Percentiles rank a stretch among this genome's conserved stretches.
Evolutionary conservation across 2,113 vertebrate genomes (phyloP).

Genomic region (Gymnarchus niloticus): DNA sequence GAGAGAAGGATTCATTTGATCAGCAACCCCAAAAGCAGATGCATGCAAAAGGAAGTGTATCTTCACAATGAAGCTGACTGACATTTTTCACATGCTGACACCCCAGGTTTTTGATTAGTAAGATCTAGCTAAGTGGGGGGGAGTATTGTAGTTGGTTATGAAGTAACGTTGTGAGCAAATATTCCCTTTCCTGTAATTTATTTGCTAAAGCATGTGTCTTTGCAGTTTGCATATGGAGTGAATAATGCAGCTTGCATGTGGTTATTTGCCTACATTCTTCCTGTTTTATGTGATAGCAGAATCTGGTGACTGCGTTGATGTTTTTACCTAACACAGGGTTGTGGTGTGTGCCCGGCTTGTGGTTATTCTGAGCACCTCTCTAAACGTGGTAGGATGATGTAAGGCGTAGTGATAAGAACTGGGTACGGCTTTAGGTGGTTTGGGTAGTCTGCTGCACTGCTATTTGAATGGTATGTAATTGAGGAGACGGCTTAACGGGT

Average conservation of each 20-base stretch:
- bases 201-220: background rate
- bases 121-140: background rate
- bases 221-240: background rate
- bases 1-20: too few species aligned
- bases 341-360: background rate
- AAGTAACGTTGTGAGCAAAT: background rate
- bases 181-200: background rate
- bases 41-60: background rate
- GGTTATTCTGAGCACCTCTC: background rate
- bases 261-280: background rate
- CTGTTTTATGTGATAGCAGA: background rate
- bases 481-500: too few species aligned
- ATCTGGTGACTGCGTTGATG: background rate
- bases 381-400: too few species aligned
- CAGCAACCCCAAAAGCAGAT: background rate
- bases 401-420: background rate
- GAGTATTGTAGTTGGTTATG: background rate
- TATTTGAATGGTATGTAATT: background rate
- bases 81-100: background rate
- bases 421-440: background rate
- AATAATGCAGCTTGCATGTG: background rate
- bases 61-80: background rate
- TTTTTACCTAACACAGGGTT: background rate
- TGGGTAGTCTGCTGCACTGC: background rate
- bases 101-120: background rate